These are phyloP conservation scores for Boloria selene DNA, from an alignment of 2,888 invertebrate species.

Conservation along the genomic window DNA sequence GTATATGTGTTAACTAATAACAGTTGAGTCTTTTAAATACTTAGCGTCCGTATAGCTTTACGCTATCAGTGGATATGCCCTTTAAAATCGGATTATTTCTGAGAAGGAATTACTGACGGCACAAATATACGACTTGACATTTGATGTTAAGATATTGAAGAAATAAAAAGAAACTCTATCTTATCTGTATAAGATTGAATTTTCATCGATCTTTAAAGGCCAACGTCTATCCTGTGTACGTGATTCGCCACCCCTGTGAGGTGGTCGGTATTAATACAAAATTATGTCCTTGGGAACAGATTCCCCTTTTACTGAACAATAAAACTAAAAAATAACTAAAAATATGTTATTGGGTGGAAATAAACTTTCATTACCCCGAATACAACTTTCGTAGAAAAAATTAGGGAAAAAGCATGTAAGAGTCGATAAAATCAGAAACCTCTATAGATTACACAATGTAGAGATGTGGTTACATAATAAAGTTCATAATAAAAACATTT, in stretches of 20 bases:
- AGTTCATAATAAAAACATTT: neutral
- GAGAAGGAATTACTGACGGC: slow-evolving; percentile 47
- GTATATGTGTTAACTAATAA: slow-evolving; percentile 5
- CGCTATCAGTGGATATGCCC: slow-evolving; percentile 22
- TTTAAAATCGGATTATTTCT: slow-evolving; percentile 43
- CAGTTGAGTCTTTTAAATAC: slow-evolving; percentile 12
- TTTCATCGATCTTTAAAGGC: slow-evolving; percentile 10
- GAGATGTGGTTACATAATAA: slow-evolving; percentile 12
- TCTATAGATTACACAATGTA: neutral
- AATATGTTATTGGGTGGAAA: slow-evolving; percentile 52
- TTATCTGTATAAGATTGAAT: slow-evolving; percentile 32
- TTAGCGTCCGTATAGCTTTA: slow-evolving; percentile 12
- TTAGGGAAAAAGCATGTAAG: neutral
- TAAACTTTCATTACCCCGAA: slow-evolving; percentile 49
- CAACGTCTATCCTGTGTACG: slow-evolving; percentile 45
- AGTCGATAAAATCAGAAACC: slow-evolving; percentile 6
- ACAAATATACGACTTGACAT: slow-evolving; percentile 47
- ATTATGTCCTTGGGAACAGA: slow-evolving; percentile 70
- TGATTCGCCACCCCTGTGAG: slow-evolving; percentile 57
- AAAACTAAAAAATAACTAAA: slow-evolving; percentile 57
- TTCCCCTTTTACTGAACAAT: slow-evolving; percentile 58
- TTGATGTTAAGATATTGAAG: slow-evolving; percentile 42
- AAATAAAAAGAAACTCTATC: slow-evolving; percentile 30
- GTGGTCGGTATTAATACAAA: slow-evolving; percentile 55
- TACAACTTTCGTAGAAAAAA: slow-evolving; percentile 4